Evolutionary conservation across 2,797 vertebrate genomes (phyloP).

Genomic region (Leptodactylus fallax): DNA sequence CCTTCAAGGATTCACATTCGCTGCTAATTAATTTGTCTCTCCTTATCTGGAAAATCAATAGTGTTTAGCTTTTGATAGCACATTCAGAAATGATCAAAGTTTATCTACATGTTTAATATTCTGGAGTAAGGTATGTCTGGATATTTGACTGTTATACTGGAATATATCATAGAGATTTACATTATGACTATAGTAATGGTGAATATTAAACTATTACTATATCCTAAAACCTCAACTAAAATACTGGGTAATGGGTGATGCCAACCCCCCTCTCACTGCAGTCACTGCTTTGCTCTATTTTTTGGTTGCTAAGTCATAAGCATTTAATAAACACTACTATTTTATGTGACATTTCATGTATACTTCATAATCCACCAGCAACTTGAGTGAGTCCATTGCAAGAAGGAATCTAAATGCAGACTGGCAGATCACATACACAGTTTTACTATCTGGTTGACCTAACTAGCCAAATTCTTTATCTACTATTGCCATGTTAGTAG

Average conservation of each 20-base stretch:
- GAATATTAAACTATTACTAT: no score
- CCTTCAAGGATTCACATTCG: slow-evolving; percentile 28
- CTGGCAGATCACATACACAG: no score
- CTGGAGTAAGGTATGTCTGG: not conserved
- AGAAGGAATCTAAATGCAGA: no score
- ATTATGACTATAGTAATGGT: no score
- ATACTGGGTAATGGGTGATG: not conserved
- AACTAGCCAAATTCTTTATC: no score
- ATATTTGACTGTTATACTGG: not conserved
- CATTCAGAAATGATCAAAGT: slow-evolving; percentile 14
- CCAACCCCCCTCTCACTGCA: not conserved
- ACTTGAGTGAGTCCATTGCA: no score
- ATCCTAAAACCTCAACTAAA: not conserved
- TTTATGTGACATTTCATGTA: no score
- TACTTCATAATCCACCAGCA: no score
- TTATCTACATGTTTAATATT: slow-evolving; percentile 11
- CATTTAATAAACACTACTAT: not conserved
- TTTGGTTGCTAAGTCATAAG: not conserved
- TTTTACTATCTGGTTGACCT: no score
- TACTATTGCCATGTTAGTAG: no score
- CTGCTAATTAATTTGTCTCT: slow-evolving; percentile 45
- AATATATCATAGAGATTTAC: not conserved
- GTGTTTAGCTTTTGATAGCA: slow-evolving; percentile 41
- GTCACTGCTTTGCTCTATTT: not conserved
- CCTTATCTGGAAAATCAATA: slow-evolving; percentile 38